Evolutionary conservation across 2,888 invertebrate species (phyloP), one percentile per base, ranked within the genome.

Genomic region (Oscheius sp.): DNA sequence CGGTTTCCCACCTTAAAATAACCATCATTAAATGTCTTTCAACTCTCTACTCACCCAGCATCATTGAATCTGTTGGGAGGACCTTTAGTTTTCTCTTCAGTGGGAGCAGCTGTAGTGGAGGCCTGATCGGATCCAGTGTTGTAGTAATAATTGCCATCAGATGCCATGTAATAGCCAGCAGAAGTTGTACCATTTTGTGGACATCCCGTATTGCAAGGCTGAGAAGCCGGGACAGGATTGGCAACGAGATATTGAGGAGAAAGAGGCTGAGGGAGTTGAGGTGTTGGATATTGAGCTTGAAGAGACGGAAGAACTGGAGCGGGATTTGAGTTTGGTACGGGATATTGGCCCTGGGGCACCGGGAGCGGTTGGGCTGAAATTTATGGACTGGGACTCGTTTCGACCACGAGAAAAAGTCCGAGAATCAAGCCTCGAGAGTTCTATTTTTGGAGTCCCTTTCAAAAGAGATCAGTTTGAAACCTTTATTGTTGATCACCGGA

Each of bases 1-100:
- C 66, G 1, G 66, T 66, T 31, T 66, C 66, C 66, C 66, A 66
- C n/a, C n/a, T n/a, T n/a, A n/a, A n/a, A n/a, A n/a, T n/a, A n/a
- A n/a, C n/a, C n/a, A n/a, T n/a, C n/a, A n/a, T n/a, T n/a, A n/a
- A n/a, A n/a, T n/a, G n/a, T n/a, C n/a, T n/a, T n/a, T n/a, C n/a
- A n/a, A n/a, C n/a, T n/a, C n/a, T n/a, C n/a, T n/a, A n/a, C n/a
- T n/a, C n/a, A n/a, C 2, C 66, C 66, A 5, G 57, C 57, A 1
- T 46, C 31, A 23, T 66, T 66, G 45, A 66, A 66, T 12, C 66
- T 23, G 45, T 66, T 61, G 8, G 61, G 61, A 17, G 61, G 61
- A 1, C 61, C 61, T 17, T 61, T 61, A 2, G 61, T 61, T n/a
- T n/a, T n/a, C n/a, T n/a, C n/a, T n/a, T n/a, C n/a, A n/a, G 2